Percentiles rank a stretch among this genome's conserved stretches.
Conservation (phyloP, 2,888 invertebrate species). For the Heliconius ethilla region DNA sequence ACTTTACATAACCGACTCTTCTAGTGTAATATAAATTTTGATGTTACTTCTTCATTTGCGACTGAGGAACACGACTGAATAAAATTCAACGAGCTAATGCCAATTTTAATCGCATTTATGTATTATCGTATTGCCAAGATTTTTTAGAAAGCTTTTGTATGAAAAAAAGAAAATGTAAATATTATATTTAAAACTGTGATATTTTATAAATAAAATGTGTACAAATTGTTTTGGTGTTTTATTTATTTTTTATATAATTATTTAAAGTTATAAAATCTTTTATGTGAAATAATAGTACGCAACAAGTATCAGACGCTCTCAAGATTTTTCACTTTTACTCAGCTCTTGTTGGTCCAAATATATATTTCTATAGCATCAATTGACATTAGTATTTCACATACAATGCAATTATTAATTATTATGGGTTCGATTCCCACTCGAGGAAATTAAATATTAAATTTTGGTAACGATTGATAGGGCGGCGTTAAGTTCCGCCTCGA, state of each 20-base stretch:
- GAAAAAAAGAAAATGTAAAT: conserved; percentile 56
- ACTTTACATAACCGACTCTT: neutral
- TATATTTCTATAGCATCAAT: too few species aligned
- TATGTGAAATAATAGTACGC: too few species aligned
- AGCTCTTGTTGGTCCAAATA: too few species aligned
- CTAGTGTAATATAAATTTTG: neutral
- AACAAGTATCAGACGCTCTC: too few species aligned
- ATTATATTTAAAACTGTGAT: conserved; percentile 67
- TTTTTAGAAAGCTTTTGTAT: conserved; percentile 35
- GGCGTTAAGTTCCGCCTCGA: too few species aligned
- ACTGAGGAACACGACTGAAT: conserved; percentile 46
- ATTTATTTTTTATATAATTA: conserved; percentile 14
- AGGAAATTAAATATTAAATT: too few species aligned
- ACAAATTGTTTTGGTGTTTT: conserved; percentile 36
- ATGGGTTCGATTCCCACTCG: too few species aligned
- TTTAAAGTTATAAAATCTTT: too few species aligned
- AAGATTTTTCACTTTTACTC: too few species aligned
- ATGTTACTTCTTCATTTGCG: conserved; percentile 35
- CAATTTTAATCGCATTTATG: conserved; percentile 42
- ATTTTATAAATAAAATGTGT: conserved; percentile 53
- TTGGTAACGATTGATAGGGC: too few species aligned
- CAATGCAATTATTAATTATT: too few species aligned
- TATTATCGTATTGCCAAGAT: conserved; percentile 24
- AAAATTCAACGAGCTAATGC: conserved; percentile 44
- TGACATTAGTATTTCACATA: too few species aligned